Evolutionary conservation across 2,888 invertebrate genomes (phyloP).

Genomic region (Ectobius pallidus): DNA sequence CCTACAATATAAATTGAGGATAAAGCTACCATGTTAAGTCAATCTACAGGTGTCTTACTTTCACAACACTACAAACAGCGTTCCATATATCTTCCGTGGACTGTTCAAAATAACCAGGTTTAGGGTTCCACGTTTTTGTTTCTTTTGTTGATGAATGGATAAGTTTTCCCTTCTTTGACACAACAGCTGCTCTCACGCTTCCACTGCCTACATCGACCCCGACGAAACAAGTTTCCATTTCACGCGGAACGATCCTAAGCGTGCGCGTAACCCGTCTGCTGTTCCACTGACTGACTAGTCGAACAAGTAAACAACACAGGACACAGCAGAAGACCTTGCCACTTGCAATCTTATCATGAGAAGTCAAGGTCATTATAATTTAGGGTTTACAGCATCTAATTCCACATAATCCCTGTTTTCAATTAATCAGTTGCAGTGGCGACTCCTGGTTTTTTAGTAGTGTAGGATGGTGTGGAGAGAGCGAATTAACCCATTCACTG

Average conservation of each 20-base stretch:
- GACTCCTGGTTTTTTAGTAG: too few species aligned
- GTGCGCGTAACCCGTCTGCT: too few species aligned
- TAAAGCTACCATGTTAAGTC: too few species aligned
- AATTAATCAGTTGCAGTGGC: too few species aligned
- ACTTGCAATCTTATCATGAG: background rate
- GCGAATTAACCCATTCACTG: too few species aligned
- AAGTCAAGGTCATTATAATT: background rate
- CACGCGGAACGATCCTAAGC: background rate
- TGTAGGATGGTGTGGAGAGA: too few species aligned
- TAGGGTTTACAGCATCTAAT: too few species aligned
- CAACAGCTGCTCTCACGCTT: slow-evolving; percentile 86
- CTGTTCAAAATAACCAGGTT: slow-evolving; percentile 83
- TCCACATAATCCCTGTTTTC: too few species aligned
- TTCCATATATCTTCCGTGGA: slow-evolving; percentile 90
- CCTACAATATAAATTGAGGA: too few species aligned
- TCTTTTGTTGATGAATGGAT: slow-evolving; percentile 65
- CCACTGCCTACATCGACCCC: slow-evolving; percentile 95
- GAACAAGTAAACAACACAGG: too few species aligned
- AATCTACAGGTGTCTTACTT: slow-evolving; percentile 65
- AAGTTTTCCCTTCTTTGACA: slow-evolving; percentile 71
- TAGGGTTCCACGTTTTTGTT: slow-evolving; percentile 79
- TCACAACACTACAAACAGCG: slow-evolving; percentile 73
- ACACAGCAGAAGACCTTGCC: too few species aligned
- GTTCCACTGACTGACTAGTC: too few species aligned
- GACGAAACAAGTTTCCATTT: slow-evolving; percentile 60